Base-by-base conservation (phyloP, 2,888 invertebrate genomes). In the Lasius fuliginosus region DNA sequence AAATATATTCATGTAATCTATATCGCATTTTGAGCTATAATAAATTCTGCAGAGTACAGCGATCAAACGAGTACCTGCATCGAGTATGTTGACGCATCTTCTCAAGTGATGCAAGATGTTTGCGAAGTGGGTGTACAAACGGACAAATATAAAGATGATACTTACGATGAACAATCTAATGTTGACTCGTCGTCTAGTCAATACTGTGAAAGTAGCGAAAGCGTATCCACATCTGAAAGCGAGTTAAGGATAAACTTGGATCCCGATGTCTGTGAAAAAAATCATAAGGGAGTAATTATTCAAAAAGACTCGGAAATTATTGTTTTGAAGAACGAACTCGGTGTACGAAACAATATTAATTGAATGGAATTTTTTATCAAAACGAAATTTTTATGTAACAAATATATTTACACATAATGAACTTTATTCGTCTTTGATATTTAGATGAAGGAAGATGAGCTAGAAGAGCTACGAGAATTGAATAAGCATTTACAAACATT, bases 261-360 rank as follows among this genome's bases (percentile, higher is more conserved):
- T 42, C 36, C 65, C 42, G 79, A 86, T 36, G 15, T 65, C 15
- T 74, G 71, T 58, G 86, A 86, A 23, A 76, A 23, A 3, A 79
- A 67, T 23, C 88, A 92, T 62, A 90, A 91, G 58, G 79, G 85
- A 8, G 88, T 90, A 3, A 92, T 94, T 46, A 92, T 92, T 27
- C 87, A 93, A 64, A 94, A 93, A 83, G 94, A 94, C 73, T 92
- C 94, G 33, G 92, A 93, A 81, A 94, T 94, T 27, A 92, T 93
- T 27, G 89, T 90, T 6, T 81, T 94, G 56, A 91, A 92, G 65
- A 91, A 92, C 73, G 91, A 93, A 69, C 84, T 93, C 27, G 88
- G 87, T 15, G 93, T 92, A 89, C 33, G 91, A 83, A 64, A 58
- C 30, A 23, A 65, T 58, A 40, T 53, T 18, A 40, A 15, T 56